Evolutionary conservation across 2,888 invertebrate genomes (phyloP).

Genomic region (Hypena proboscidalis): DNA sequence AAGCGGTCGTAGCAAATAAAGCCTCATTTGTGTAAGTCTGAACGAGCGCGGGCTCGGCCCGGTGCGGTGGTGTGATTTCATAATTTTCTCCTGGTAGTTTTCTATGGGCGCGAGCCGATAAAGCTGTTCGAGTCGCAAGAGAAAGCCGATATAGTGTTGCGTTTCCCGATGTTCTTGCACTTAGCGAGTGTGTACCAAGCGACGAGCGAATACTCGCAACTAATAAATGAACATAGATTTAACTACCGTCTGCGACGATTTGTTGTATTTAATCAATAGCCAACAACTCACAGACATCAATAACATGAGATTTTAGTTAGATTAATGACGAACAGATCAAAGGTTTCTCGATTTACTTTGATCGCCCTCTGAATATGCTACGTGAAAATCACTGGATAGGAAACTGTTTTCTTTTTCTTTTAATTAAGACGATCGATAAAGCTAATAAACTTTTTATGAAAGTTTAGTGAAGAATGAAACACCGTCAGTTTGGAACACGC

Average conservation of each 20-base stretch:
- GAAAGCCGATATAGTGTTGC: constrained; percentile 76
- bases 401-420: constrained; percentile 23
- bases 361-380: constrained; percentile 33
- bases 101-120: constrained; percentile 69
- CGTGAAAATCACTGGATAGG: constrained; percentile 32
- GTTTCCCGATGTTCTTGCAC: constrained; percentile 72
- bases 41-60: constrained; percentile 33
- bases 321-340: constrained; percentile 26
- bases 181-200: constrained; percentile 46
- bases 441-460: constrained; percentile 10
- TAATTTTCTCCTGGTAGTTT: constrained; percentile 74
- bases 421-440: constrained; percentile 19
- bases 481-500: background rate
- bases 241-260: constrained; percentile 4
- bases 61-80: constrained; percentile 59
- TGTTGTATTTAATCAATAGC: background rate
- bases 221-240: constrained; percentile 1
- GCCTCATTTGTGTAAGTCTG: constrained; percentile 41
- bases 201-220: constrained; percentile 36
- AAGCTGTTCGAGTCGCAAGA: constrained; percentile 63
- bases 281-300: background rate
- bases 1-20: constrained; percentile 38
- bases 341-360: constrained; percentile 29
- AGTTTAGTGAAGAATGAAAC: background rate
- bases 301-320: background rate